Base-by-base conservation (phyloP, 2,113 vertebrate genomes). In the Amphiprion ocellaris region DNA sequence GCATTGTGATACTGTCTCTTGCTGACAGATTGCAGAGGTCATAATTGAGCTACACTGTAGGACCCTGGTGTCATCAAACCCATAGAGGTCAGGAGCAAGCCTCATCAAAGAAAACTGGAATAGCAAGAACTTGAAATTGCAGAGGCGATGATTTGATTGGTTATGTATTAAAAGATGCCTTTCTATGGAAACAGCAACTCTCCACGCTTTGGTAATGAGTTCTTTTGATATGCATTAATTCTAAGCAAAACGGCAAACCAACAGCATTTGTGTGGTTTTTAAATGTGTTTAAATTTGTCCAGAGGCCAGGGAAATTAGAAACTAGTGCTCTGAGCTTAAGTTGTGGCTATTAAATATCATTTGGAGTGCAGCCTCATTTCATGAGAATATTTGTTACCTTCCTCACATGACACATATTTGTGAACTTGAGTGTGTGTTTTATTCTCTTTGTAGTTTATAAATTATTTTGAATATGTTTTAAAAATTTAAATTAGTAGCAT, bases 61-160 rank as follows among this genome's bases (percentile, higher is more conserved):
- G 26, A 41, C 19, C 15, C 24, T 39, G 26, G 37, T 37, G 11
- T 52, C 52, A 37, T 58, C 11, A 59, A 60, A 58, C 49, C 58
- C 3, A 61, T 2, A 61, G 44, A 62, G 9, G 26, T 67, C 52
- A 58, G 24, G 47, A 49, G 33, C 26, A 67, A 67, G 50, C 67
- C 24, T 10, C 19, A 69, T 61, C 60, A 49, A 15, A 74, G 14
- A 74, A 69, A 26, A 65, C 16, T 52, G 50, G 15, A 62, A 76
- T 53, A 67, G 68, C 50, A 49, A 75, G 52, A 74, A 10, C 19
- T 12, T 33, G 8, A 11, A 60, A 59, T 49, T 64, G n/a, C 9
- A 59, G 33, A 55, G 28, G 33, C 49, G 66, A 7, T 21, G 21
- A 37, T 58, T 70, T 73, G 9, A 66, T 23, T 71, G 24, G 19